A percentile compares a stretch with the other conserved stretches of the same genome.
Evolutionary conservation across 2,888 invertebrate species (phyloP).

Genomic region (Leptothorax acervorum): DNA sequence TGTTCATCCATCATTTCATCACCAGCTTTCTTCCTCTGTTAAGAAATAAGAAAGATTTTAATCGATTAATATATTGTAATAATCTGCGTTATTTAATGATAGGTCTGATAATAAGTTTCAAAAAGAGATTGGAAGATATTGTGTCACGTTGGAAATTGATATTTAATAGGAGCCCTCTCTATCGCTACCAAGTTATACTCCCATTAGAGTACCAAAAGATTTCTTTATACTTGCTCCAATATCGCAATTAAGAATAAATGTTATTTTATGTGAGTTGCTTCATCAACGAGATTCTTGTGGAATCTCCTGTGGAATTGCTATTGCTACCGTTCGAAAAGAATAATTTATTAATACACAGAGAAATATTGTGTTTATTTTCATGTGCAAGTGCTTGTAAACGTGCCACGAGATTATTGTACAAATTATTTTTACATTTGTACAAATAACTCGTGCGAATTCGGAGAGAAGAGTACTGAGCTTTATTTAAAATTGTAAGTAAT

Average conservation of each 20-base stretch:
- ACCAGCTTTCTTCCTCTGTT: neutral
- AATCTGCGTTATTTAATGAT: neutral
- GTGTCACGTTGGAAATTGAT: neutral
- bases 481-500: conserved; percentile 9
- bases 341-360: neutral
- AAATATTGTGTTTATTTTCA: neutral
- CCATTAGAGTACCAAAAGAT: neutral
- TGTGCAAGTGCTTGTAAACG: neutral
- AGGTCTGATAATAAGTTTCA: neutral
- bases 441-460: neutral
- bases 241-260: neutral
- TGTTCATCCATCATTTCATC: neutral
- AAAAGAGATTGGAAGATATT: neutral
- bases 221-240: neutral
- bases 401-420: neutral
- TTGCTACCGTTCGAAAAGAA: neutral
- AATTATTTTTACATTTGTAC: neutral
- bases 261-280: neutral
- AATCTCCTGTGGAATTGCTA: neutral
- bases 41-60: neutral
- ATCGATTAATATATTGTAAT: neutral
- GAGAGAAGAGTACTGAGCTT: neutral
- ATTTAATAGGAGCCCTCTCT: neutral
- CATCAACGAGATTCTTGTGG: neutral
- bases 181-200: neutral